Evolutionary conservation across 2,113 vertebrate species (phyloP).

Genomic region (Dicrurus megarhynchus): DNA sequence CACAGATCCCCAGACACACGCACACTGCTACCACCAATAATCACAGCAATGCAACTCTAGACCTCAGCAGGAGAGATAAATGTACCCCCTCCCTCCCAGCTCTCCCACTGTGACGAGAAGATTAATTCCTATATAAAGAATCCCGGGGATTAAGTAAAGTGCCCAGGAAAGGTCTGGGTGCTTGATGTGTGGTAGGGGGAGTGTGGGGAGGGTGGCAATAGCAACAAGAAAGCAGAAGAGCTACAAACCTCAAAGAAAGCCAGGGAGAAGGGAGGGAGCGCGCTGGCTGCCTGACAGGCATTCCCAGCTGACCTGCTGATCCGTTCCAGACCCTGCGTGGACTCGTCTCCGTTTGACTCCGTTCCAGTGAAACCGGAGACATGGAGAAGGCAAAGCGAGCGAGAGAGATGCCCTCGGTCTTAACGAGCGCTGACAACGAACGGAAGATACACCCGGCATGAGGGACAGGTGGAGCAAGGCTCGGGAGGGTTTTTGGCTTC

Average conservation of each 20-base stretch:
- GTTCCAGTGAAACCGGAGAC: constrained; percentile 73
- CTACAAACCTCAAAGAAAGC: constrained; percentile 69
- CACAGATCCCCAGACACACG: constrained; percentile 64
- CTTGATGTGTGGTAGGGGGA: constrained; percentile 42
- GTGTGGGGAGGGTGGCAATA: constrained; percentile 56
- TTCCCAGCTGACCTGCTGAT: constrained; percentile 82
- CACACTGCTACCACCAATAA: constrained; percentile 66
- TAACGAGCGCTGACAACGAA: constrained; percentile 50
- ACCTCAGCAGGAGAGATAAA: constrained; percentile 68
- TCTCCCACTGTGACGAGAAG: constrained; percentile 72
- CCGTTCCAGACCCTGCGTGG: constrained; percentile 56
- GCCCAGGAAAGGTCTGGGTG: constrained; percentile 61
- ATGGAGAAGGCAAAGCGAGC: not conserved
- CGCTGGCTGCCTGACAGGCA: constrained; percentile 76
- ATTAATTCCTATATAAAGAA: constrained; percentile 89
- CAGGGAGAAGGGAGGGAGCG: constrained; percentile 54
- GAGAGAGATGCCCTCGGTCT: constrained; percentile 22
- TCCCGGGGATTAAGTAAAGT: constrained; percentile 80
- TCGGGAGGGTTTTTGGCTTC: not conserved
- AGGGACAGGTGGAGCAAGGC: constrained; percentile 16
- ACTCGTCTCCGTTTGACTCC: constrained; percentile 18
- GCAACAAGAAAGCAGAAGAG: constrained; percentile 65
- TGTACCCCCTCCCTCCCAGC: constrained; percentile 65
- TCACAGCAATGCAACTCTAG: constrained; percentile 75
- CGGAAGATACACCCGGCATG: constrained; percentile 42